phyloP scores from a whole-genome alignment of 2,113 vertebrate species.

The Cottus gobio region DNA sequence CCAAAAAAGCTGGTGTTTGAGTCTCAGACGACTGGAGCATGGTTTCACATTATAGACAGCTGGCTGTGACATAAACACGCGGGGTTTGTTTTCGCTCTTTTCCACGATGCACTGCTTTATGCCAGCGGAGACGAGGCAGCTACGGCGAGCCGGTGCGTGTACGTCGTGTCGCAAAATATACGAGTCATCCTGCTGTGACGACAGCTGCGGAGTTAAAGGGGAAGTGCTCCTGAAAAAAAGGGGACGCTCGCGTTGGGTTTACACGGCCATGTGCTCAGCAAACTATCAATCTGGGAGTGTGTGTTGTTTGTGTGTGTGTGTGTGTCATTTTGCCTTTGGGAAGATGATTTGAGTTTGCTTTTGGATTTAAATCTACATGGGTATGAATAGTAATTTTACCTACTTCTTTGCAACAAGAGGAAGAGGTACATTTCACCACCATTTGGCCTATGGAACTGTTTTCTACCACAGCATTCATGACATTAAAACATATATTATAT shows the following conservation, averaged over 20 bases:
- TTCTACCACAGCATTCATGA: not conserved
- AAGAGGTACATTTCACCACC: conserved; percentile 1
- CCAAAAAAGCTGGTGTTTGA: conserved; percentile 4
- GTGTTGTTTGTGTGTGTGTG: not conserved
- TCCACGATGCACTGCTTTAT: not conserved
- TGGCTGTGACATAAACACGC: not conserved
- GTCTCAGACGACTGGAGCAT: not conserved
- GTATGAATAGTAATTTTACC: not conserved
- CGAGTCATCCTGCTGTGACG: conserved; percentile 60
- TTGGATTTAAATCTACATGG: not conserved
- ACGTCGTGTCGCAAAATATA: conserved; percentile 68
- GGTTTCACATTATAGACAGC: conserved; percentile 7
- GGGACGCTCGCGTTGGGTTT: not conserved
- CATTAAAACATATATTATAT: not conserved
- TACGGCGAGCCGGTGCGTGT: conserved; percentile 25
- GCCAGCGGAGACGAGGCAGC: not conserved
- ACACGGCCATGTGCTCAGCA: not conserved
- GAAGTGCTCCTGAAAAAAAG: conserved; percentile 15
- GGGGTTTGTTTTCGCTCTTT: not conserved
- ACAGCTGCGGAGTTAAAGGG: conserved; percentile 66
- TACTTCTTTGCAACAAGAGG: not conserved
- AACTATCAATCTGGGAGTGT: not conserved
- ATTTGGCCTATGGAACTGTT: not conserved
- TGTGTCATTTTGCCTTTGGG: not conserved
- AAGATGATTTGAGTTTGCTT: not conserved